Evolutionary conservation across 2,113 vertebrate genomes (phyloP).

Genomic region (Ameiurus melas): DNA sequence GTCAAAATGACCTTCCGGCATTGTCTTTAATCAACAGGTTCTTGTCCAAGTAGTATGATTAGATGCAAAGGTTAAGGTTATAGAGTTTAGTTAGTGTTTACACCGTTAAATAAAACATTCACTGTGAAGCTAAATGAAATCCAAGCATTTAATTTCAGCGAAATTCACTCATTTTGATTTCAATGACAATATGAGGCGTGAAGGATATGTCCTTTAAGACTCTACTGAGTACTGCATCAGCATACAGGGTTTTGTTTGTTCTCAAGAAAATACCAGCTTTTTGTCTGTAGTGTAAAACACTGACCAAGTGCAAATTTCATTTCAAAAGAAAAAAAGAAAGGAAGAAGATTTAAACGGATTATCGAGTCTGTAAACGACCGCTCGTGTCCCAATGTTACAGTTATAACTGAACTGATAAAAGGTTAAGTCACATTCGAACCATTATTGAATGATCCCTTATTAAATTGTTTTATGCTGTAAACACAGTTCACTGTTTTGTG

Average conservation of each 20-base stretch:
- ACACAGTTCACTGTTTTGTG: background rate
- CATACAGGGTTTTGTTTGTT: background rate
- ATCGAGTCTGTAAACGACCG: background rate
- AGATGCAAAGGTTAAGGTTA: background rate
- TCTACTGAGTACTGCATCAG: background rate
- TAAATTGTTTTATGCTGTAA: background rate
- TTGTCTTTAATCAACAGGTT: background rate
- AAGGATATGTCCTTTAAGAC: background rate
- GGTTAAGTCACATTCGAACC: background rate
- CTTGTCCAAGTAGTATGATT: background rate
- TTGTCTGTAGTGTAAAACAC: background rate
- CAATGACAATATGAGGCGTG: background rate
- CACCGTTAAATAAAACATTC: background rate
- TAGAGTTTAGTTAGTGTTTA: background rate
- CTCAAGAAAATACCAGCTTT: background rate
- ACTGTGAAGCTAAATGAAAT: background rate
- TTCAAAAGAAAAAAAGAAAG: background rate
- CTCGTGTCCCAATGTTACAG: background rate
- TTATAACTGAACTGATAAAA: background rate
- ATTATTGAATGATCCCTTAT: background rate
- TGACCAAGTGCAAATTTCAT: background rate
- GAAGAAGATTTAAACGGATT: background rate
- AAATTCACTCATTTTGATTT: background rate
- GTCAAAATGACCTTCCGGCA: background rate
- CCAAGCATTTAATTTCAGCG: background rate